Percentiles rank a stretch among this genome's conserved stretches.
Conservation (phyloP, 2,113 vertebrate genomes). For the Theristicus caerulescens region DNA sequence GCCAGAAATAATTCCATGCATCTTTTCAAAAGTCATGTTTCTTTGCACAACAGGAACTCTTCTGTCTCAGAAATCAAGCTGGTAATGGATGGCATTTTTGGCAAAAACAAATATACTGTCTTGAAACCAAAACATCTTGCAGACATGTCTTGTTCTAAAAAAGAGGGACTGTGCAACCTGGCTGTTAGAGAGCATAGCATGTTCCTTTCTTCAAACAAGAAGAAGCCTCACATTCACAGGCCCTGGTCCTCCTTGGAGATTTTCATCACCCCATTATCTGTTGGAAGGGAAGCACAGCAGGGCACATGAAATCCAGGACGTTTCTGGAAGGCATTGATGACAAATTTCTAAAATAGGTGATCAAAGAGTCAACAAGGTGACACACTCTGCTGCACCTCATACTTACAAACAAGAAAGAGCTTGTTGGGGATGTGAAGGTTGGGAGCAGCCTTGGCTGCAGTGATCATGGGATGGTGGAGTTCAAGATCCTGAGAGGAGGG, state of each 20-base stretch:
- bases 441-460: background rate
- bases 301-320: background rate
- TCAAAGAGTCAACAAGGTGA: background rate
- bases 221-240: background rate
- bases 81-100: background rate
- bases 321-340: background rate
- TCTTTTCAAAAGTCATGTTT: background rate
- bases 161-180: background rate
- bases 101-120: background rate
- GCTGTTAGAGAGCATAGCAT: background rate
- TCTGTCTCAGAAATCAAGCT: background rate
- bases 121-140: background rate
- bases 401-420: background rate
- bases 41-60: background rate
- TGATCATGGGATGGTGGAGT: background rate
- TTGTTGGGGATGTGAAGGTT: background rate
- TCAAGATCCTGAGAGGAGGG: background rate
- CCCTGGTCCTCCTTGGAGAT: background rate
- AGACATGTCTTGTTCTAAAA: background rate
- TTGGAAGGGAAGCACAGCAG: background rate
- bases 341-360: background rate
- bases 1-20: background rate
- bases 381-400: background rate
- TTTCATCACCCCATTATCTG: background rate
- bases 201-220: background rate